Evolutionary conservation across 2,113 vertebrate species (phyloP).

Genomic region (Telmatochromis sp.): DNA sequence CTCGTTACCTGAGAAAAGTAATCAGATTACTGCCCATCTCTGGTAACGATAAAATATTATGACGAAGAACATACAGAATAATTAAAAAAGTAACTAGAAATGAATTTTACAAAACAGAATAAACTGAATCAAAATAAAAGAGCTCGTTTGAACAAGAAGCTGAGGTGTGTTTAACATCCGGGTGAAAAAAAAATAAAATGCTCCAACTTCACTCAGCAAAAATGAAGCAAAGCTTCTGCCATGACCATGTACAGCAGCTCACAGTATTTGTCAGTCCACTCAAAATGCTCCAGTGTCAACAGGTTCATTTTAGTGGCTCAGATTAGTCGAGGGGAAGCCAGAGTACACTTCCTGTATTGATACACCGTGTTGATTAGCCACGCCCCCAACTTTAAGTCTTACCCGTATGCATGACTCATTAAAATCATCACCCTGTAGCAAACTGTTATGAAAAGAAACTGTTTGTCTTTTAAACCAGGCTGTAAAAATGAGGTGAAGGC

Average conservation of each 20-base stretch:
- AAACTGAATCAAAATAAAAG: neutral
- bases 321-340: neutral
- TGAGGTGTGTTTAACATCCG: neutral
- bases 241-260: neutral
- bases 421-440: neutral
- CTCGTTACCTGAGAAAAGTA: too few relatives aligned
- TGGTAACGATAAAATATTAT: neutral
- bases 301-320: neutral
- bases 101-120: neutral
- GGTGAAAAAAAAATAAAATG: neutral
- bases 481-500: neutral
- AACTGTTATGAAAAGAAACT: neutral
- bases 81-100: neutral
- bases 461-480: neutral
- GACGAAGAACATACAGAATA: neutral
- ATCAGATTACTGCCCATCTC: too few relatives aligned
- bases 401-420: neutral
- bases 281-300: neutral
- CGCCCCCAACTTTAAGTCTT: neutral
- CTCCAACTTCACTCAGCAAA: neutral
- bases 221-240: neutral
- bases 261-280: neutral
- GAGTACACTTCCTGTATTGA: rapidly evolving
- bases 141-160: neutral
- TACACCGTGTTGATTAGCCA: neutral